phyloP scores from a whole-genome alignment of 2,888 invertebrate genomes.

The Rotaria socialis region DNA sequence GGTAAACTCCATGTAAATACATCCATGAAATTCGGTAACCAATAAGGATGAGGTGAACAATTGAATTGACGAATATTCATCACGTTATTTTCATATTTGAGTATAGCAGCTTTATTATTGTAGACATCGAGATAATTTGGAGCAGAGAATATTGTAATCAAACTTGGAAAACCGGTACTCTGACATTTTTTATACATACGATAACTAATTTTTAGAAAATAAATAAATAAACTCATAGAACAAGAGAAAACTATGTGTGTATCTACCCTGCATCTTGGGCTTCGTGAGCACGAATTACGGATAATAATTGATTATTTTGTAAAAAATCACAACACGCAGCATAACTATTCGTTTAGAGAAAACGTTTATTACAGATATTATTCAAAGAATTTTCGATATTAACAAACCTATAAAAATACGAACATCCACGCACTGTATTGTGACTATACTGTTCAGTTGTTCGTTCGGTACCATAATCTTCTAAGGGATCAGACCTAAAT shows the following conservation, averaged over 20 bases:
- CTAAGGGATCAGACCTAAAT: constrained; percentile 80
- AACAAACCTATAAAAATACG: constrained; percentile 91
- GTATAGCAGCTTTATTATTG: constrained; percentile 99
- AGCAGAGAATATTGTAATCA: constrained; percentile 99
- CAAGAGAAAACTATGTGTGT: no score
- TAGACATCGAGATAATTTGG: constrained; percentile 99
- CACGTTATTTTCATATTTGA: constrained; percentile 99
- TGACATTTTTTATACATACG: constrained; percentile 99
- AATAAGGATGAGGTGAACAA: constrained; percentile 98
- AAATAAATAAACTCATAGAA: no score
- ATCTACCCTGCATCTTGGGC: constrained; percentile 92
- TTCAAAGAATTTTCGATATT: no score
- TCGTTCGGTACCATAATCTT: constrained; percentile 87
- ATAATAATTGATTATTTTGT: constrained; percentile 97
- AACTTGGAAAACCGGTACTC: constrained; percentile 97
- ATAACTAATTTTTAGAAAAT: constrained; percentile 65
- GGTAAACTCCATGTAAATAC: constrained; percentile 99
- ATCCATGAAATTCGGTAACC: constrained; percentile 99
- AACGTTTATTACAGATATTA: no score
- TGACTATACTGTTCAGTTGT: constrained; percentile 98
- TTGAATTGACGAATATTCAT: constrained; percentile 99
- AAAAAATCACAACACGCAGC: constrained; percentile 99
- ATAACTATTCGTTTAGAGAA: constrained; percentile 66
- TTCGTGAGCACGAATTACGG: constrained; percentile 98
- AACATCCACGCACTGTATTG: constrained; percentile 98